Conservation (phyloP, 2,888 invertebrate species). For the Eurytoma californica region DNA sequence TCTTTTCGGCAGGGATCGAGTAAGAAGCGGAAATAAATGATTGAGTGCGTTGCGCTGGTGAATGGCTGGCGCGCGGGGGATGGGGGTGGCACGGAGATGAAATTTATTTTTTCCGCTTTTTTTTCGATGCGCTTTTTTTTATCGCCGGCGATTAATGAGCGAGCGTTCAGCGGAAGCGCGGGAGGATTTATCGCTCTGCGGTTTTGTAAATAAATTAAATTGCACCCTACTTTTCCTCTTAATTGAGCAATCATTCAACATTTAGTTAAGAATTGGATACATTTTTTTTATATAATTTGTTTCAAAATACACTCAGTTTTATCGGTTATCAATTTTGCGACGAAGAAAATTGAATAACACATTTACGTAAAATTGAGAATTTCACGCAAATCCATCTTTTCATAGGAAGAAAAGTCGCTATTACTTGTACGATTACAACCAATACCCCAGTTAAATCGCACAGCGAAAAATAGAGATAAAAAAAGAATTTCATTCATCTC, state of each 20-base stretch:
- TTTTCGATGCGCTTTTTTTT: not conserved
- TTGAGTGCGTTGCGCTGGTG: slow-evolving; percentile 27
- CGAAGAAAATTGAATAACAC: no score
- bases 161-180: not conserved
- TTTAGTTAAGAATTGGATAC: not conserved
- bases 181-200: not conserved
- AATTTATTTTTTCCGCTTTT: not conserved
- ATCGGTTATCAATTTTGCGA: no score
- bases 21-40: slow-evolving; percentile 37
- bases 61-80: slow-evolving; percentile 10
- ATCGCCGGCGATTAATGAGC: not conserved
- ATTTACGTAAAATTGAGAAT: no score
- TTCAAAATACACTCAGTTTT: no score
- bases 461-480: not conserved
- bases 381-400: no score
- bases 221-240: not conserved
- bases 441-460: no score
- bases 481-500: not conserved
- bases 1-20: slow-evolving; percentile 14
- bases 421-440: no score
- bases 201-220: not conserved
- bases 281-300: no score
- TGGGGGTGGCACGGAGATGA: not conserved
- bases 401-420: no score
- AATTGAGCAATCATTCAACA: not conserved